phyloP scores from a whole-genome alignment of 1,140 invertebrate species.

The Diorhabda elongata region DNA sequence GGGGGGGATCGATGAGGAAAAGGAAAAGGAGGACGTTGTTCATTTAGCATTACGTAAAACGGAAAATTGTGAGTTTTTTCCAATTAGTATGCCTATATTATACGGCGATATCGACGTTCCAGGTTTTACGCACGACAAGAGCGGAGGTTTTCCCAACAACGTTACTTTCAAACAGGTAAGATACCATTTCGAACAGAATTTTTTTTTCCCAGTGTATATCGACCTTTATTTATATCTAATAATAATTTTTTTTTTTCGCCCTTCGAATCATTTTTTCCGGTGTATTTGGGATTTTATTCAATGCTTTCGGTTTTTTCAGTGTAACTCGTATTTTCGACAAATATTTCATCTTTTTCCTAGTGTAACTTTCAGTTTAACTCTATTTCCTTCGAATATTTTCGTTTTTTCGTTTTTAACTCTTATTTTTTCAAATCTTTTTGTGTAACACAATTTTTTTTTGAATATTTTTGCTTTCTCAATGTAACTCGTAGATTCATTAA shows the following conservation, averaged over 20 bases:
- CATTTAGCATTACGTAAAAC: constrained; percentile 13
- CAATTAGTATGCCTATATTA: constrained; percentile 78
- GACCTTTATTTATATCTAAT: not conserved
- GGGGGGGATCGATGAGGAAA: constrained; percentile 11
- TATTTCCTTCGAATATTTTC: too few relatives aligned
- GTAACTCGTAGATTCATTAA: too few relatives aligned
- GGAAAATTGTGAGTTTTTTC: constrained; percentile 62
- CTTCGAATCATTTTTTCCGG: not conserved
- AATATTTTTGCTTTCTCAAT: too few relatives aligned
- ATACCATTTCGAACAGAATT: not conserved
- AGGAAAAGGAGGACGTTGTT: constrained; percentile 2
- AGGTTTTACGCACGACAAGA: constrained; percentile 52
- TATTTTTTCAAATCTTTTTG: too few relatives aligned
- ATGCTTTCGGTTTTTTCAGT: too few relatives aligned
- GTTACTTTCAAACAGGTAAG: constrained; percentile 80
- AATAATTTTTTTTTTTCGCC: too few relatives aligned
- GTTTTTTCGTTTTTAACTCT: too few relatives aligned
- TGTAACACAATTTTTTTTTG: too few relatives aligned
- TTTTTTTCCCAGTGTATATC: not conserved
- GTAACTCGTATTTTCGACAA: too few relatives aligned
- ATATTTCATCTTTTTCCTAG: too few relatives aligned
- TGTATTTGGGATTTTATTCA: too few relatives aligned
- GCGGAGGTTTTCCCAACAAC: constrained; percentile 75
- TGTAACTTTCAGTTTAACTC: too few relatives aligned
- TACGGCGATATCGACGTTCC: constrained; percentile 74